Base-by-base conservation (phyloP, 2,888 invertebrate species). In the Ischnura elegans region DNA sequence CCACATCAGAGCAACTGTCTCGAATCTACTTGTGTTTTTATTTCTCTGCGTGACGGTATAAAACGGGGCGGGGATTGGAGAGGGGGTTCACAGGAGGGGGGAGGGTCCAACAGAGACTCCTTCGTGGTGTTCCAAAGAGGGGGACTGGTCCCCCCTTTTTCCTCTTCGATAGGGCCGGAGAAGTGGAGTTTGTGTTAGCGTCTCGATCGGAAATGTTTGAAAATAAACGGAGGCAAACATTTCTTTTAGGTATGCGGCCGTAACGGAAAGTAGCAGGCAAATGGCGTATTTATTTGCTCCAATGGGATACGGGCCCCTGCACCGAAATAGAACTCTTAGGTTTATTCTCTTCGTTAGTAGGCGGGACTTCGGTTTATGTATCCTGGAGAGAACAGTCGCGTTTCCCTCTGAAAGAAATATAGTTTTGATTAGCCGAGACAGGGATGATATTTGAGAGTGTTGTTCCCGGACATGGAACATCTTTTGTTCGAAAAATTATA, bases 331-430 rank as follows among this genome's bases (percentile, higher is more conserved):
- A 61, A 51, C 87, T 29, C 47, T 87, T 29, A 61, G 21, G 87
- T 55, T 87, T 87, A 90, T 66, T 90, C 90, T 55, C 61, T 51
- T 90, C 43, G 25, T 55, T 87, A 61, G 87, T 87, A 61, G 87
- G 51, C 90, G 61, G n/a, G 90, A 10, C n/a, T 61, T 61, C 42
- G 43, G 90, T 90, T 90, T 90, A 55, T 90, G 61, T 90, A 61
- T 61, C 61, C 90, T 61, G 43, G 90, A 43, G 45, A 61, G 87
- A 87, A 90, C 90, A 61, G 42, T 90, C 61, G 90, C 61, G 55
- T 90, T 90, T 47, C 55, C 61, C 90, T 90, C 90, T 90, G 90
- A 90, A 55, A 90, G 90, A 90, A 90, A 43, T 90, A 90, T 90
- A 55, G 90, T 90, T 90, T 90, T 55, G 61, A 90, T 61, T 42